phyloP scores from a whole-genome alignment of 2,113 vertebrate genomes.

The Vimba vimba region DNA sequence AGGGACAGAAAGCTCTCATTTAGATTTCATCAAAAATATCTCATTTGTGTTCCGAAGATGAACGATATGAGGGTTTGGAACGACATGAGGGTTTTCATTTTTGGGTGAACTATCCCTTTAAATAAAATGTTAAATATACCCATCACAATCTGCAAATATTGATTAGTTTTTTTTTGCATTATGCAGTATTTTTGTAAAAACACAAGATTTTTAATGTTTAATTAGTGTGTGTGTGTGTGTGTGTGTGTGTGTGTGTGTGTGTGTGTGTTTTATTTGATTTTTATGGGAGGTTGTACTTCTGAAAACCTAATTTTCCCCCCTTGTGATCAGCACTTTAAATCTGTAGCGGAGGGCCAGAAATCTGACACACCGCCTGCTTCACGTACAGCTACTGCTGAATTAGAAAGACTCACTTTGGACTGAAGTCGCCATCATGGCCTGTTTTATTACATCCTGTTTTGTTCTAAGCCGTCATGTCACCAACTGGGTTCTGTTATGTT shows the following conservation, averaged over 20 bases:
- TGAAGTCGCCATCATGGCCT: slow-evolving; percentile 34
- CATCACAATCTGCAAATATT: neutral
- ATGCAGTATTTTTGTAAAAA: neutral
- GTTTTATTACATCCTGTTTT: slow-evolving; percentile 20
- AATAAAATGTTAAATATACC: neutral
- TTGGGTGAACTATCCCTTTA: too few relatives aligned
- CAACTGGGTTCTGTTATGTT: neutral
- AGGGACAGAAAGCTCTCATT: too few relatives aligned
- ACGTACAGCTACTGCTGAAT: slow-evolving; percentile 66
- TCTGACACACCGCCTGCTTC: slow-evolving; percentile 65
- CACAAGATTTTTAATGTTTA: neutral
- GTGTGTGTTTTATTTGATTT: too few relatives aligned
- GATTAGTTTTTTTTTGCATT: neutral
- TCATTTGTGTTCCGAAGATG: too few relatives aligned
- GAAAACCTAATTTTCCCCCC: neutral
- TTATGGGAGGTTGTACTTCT: neutral
- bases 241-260: too few relatives aligned
- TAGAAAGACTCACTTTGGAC: slow-evolving; percentile 72
- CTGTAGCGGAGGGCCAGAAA: slow-evolving; percentile 79
- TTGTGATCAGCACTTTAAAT: slow-evolving; percentile 83
- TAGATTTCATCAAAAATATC: too few relatives aligned
- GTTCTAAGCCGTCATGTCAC: neutral
- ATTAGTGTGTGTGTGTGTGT: neutral
- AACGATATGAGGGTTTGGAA: too few relatives aligned
- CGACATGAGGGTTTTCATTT: too few relatives aligned